Evolutionary conservation across 2,888 invertebrate genomes (phyloP), one percentile per base, ranked within the genome.

Genomic region (Silvanus unidentatus): DNA sequence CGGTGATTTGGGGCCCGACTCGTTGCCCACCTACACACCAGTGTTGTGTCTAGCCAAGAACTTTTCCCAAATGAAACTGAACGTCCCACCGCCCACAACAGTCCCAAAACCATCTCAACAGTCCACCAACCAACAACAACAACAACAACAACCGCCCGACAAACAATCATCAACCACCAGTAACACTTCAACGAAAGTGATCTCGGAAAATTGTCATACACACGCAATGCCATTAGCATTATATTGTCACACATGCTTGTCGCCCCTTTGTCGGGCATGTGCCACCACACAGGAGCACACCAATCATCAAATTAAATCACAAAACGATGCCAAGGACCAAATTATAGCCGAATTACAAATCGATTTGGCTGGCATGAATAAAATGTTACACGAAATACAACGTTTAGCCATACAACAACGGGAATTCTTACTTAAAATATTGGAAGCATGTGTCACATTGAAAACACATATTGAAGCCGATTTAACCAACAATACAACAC

Each of bases 401-500:
- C 79, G 82, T 64, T 72, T 84, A 62, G 80, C 81, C 47, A 73
- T 78, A 69, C 82, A 84, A 61, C 84, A 85, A 67, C 77, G 86
- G 56, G 81, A 84, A 62, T 84, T 85, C 68, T 70, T 85, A 52
- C 75, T 84, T 49, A 83, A 84, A 65, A 81, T 86, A 39, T 74
- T 84, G 49, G 86, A 87, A 65, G 82, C 86, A 30, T 84, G 86
- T 68, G 81, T 83, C 38, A 81, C 84, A 47, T 69, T 87, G 39
- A 86, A 86, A 66, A 80, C 83, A 45, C 84, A 84, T 70, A 82
- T 87, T 40, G 86, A 86, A 70, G 81, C 82, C 39, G 85, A 86
- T 65, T 74, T 87, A 54, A 79, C 82, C 50, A 81, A 80, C 59
- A 82, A 83, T 55, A 76, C 80, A 65, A 78, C 80, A 35, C 80